Evolutionary conservation across 2,888 invertebrate genomes (phyloP).

Genomic region (Operophtera brumata): DNA sequence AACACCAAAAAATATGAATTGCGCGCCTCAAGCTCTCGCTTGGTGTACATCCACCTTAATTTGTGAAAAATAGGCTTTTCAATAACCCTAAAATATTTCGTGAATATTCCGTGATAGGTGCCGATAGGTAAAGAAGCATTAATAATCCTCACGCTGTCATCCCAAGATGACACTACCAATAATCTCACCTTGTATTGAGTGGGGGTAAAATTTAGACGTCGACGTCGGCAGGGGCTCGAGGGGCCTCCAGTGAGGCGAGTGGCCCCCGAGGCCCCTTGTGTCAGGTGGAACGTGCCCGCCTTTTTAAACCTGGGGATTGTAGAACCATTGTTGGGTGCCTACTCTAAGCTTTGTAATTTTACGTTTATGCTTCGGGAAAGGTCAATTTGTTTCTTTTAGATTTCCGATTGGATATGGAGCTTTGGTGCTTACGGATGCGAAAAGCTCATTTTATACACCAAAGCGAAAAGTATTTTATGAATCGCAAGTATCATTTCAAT

Average conservation of each 20-base stretch:
- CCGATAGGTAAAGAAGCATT: neutral
- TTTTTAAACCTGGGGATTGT: constrained; percentile 48
- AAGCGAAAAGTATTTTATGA: too few relatives aligned
- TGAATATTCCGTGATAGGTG: neutral
- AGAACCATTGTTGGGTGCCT: constrained; percentile 36
- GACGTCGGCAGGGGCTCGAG: constrained; percentile 52
- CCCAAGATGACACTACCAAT: constrained; percentile 23
- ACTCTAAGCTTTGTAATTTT: constrained; percentile 33
- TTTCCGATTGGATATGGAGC: constrained; percentile 9
- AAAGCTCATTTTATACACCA: neutral
- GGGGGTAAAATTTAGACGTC: constrained; percentile 50
- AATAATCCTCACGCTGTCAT: constrained; percentile 12
- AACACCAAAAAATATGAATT: too few relatives aligned
- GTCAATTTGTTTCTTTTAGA: constrained; percentile 27
- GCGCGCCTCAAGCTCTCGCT: too few relatives aligned
- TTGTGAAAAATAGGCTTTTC: too few relatives aligned
- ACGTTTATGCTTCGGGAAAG: constrained; percentile 26
- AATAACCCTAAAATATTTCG: too few relatives aligned
- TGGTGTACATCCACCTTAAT: too few relatives aligned
- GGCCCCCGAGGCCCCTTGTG: constrained; percentile 41
- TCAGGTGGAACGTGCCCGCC: constrained; percentile 50
- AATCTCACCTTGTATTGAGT: constrained; percentile 40
- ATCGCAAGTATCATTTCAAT: too few relatives aligned
- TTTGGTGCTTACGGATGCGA: neutral
- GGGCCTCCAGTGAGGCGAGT: constrained; percentile 45